Evolutionary conservation across 2,113 vertebrate genomes (phyloP).

Genomic region (Indicator indicator): DNA sequence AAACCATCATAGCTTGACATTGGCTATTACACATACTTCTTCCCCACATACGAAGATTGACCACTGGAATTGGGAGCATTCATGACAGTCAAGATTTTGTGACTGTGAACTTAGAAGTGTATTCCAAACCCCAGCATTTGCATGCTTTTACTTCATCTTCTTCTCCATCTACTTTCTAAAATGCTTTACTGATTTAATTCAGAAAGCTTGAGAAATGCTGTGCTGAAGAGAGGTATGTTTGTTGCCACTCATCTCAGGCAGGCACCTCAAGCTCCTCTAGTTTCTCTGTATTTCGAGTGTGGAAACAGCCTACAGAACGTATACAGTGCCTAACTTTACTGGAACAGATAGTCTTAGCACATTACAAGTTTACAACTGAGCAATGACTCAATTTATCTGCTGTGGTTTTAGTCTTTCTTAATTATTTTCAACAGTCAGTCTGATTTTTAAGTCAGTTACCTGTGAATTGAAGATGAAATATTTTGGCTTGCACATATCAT

Average conservation of each 20-base stretch:
- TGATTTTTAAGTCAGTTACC: constrained; percentile 72
- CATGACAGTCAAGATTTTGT: neutral
- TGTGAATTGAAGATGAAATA: constrained; percentile 95
- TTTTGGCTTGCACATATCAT: constrained; percentile 85
- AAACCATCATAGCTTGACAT: neutral
- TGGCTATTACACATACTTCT: neutral
- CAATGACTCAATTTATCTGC: neutral
- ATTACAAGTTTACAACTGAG: neutral
- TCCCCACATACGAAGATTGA: neutral
- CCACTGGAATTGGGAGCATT: neutral
- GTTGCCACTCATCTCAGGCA: neutral
- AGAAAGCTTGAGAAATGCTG: neutral
- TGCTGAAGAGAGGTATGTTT: neutral
- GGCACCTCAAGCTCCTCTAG: neutral
- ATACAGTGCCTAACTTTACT: neutral
- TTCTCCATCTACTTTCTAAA: neutral
- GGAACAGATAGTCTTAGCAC: neutral
- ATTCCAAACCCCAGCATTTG: neutral
- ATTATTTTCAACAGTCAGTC: neutral
- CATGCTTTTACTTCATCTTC: neutral
- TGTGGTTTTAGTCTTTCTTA: neutral
- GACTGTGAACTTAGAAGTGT: neutral
- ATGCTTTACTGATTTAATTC: neutral
- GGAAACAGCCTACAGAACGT: neutral
- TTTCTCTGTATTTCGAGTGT: neutral